Base-by-base conservation (phyloP, 2,113 vertebrate genomes). In the Eurystomus gularis region DNA sequence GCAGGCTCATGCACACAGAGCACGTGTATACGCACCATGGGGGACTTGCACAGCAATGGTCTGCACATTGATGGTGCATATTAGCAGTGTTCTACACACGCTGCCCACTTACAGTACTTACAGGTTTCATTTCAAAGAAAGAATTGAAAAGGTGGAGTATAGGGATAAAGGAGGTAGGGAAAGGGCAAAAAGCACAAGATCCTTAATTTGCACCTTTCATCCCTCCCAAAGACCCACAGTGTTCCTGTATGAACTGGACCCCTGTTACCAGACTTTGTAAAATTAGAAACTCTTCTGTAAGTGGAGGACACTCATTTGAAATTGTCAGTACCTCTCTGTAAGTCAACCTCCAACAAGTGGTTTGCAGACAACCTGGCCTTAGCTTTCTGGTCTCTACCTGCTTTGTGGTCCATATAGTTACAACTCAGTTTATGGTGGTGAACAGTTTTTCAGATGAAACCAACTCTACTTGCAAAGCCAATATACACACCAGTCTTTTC, bases 21-120 rank as follows among this genome's bases (percentile, higher is more conserved):
- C 8, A 15, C 4, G 1, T 24, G 20, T 14, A 25, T 13, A 11
- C 15, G 25, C 6, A 9, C 10, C 3, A 0, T 2, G 4, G 18
- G 20, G 33, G 10, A 72, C 23, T 13, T 5, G 1, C 75, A 37
- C 24, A 61, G 13, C 29, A 44, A 5, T 10, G 3, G 9, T n/a
- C 26, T 21, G 24, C 61, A 28, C 15, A 3, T 60, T 48, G 46
- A 44, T 16, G 16, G 42, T 44, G 42, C 42, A 16, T 70, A 51
- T n/a, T 31, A 11, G 20, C 29, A 35, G 29, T 24, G 13, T 49
- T 71, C 33, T 25, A 46, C 15, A 37, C 7, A 31, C 40, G 49
- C 16, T 42, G 20, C 42, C 28, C 10, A 23, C 31, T 68, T 68
- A 48, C 26, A 55, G 31, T 33, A 61, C 25, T 72, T 72, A 40